These are phyloP conservation scores for Drosophila tripunctata DNA, from an alignment of 2,888 invertebrate species.

Conservation along the genomic window DNA sequence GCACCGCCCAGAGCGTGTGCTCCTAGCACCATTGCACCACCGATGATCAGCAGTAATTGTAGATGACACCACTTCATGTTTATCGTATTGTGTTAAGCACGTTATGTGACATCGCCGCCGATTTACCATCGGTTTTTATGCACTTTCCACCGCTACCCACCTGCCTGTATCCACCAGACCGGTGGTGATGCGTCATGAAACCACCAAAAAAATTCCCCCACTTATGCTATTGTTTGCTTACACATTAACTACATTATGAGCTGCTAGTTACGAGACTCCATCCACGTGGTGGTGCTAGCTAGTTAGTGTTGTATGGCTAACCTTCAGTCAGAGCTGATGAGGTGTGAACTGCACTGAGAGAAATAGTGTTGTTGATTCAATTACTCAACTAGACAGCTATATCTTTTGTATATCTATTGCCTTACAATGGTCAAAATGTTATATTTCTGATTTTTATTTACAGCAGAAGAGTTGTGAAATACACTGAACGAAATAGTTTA, in stretches of 20 bases:
- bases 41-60: slow-evolving; percentile 34
- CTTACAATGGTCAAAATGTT: too few species aligned
- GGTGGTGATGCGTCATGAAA: slow-evolving; percentile 37
- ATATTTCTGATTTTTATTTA: too few species aligned
- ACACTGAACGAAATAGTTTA: neutral
- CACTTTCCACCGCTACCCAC: neutral
- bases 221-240: slow-evolving; percentile 39
- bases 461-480: slow-evolving; percentile 7
- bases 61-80: slow-evolving; percentile 40
- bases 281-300: slow-evolving; percentile 53
- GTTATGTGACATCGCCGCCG: slow-evolving; percentile 37
- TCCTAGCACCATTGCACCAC: slow-evolving; percentile 7
- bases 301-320: slow-evolving; percentile 31
- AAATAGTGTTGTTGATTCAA: slow-evolving; percentile 5
- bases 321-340: slow-evolving; percentile 53
- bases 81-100: slow-evolving; percentile 20
- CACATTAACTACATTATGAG: slow-evolving; percentile 30
- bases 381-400: too few species aligned
- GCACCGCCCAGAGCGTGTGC: slow-evolving; percentile 26
- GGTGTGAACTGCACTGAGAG: slow-evolving; percentile 58
- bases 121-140: slow-evolving; percentile 44
- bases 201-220: slow-evolving; percentile 24
- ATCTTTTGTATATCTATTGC: too few species aligned
- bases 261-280: slow-evolving; percentile 20
- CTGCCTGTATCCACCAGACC: neutral